phyloP scores from a whole-genome alignment of 2,888 invertebrate species.

The Stomorhina lunata region DNA sequence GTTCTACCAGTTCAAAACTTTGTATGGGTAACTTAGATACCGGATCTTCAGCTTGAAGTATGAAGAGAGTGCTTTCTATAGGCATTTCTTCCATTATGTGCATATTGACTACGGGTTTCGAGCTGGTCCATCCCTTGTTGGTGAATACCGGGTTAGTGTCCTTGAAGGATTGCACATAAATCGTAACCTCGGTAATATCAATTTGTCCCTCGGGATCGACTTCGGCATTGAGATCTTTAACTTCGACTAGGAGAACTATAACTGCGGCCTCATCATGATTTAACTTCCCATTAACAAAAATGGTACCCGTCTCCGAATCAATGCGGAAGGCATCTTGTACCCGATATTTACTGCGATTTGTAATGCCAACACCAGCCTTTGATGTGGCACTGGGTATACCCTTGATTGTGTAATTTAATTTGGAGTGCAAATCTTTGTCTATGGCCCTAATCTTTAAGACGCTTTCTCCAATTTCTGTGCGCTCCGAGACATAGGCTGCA shows the following conservation, averaged over 20 bases:
- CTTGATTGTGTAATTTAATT: conserved; percentile 85
- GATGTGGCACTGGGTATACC: conserved; percentile 86
- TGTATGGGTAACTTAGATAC: conserved; percentile 83
- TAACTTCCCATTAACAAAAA: conserved; percentile 84
- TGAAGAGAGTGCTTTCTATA: conserved; percentile 86
- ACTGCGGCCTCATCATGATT: conserved; percentile 88
- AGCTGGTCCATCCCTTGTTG: conserved; percentile 86
- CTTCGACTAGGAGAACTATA: conserved; percentile 86
- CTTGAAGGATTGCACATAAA: conserved; percentile 89
- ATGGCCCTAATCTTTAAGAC: conserved; percentile 85
- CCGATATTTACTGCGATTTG: conserved; percentile 82
- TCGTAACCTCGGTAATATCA: conserved; percentile 85
- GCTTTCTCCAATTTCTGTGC: conserved; percentile 83
- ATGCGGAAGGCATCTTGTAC: conserved; percentile 86
- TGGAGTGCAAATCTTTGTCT: conserved; percentile 86
- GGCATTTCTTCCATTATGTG: conserved; percentile 89
- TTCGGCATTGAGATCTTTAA: conserved; percentile 86
- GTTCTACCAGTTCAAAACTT: conserved; percentile 82
- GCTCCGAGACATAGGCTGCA: conserved; percentile 86
- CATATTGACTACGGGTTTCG: conserved; percentile 85
- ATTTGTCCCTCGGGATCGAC: conserved; percentile 84
- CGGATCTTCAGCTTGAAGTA: conserved; percentile 86
- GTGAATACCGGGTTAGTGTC: conserved; percentile 89
- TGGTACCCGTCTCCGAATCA: conserved; percentile 85
- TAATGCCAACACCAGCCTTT: conserved; percentile 86